phyloP scores from a whole-genome alignment of 35 echinoderm and acorn worm genomes.

The Lytechinus pictus region DNA sequence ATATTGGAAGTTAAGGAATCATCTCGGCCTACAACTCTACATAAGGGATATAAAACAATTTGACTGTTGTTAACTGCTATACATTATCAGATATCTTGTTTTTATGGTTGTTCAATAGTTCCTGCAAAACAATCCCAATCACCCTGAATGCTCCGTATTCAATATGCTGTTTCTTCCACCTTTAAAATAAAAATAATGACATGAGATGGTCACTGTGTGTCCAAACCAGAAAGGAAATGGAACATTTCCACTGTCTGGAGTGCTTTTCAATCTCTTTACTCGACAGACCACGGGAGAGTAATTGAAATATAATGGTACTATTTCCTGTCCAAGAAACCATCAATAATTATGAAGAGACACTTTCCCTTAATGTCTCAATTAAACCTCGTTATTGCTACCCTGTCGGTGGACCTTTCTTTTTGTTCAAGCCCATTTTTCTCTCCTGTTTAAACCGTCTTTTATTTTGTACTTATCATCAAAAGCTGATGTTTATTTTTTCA shows the following conservation, averaged over 20 bases:
- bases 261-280: neutral
- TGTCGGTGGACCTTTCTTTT: neutral
- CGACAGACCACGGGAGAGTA: neutral
- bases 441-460: neutral
- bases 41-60: too few species aligned
- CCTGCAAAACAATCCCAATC: neutral
- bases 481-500: too few species aligned
- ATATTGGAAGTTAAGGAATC: neutral
- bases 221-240: neutral
- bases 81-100: too few species aligned
- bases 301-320: conserved; percentile 14
- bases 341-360: neutral
- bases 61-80: too few species aligned
- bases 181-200: neutral
- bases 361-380: conserved; percentile 13
- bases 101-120: too few species aligned
- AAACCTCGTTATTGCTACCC: neutral
- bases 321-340: neutral
- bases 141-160: neutral
- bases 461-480: too few species aligned
- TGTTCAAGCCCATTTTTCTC: neutral
- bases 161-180: neutral
- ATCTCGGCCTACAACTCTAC: too few species aligned
- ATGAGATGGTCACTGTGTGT: neutral
- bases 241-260: conserved; percentile 9